Evolutionary conservation across 1,140 invertebrate genomes (phyloP).

Genomic region (Rhopalosiphum maidis): DNA sequence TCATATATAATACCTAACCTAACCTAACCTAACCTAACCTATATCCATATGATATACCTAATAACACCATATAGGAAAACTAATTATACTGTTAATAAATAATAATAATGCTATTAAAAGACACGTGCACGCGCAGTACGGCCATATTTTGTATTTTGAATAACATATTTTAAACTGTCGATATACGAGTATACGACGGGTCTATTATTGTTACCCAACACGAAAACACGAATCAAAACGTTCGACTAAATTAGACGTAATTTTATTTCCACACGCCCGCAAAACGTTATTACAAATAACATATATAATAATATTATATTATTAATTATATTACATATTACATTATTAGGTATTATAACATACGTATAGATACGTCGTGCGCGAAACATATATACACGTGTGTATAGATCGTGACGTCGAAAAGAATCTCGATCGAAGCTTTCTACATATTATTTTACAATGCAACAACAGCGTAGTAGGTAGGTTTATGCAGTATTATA

Average conservation of each 20-base stretch:
- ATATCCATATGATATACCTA: neutral
- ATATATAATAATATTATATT: neutral
- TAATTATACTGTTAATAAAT: neutral
- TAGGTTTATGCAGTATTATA: neutral
- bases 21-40: no score
- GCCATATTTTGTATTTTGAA: neutral
- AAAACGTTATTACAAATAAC: neutral
- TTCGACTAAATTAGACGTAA: neutral
- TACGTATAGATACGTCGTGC: neutral
- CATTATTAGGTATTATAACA: neutral
- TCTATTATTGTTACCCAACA: neutral
- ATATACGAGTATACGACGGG: neutral
- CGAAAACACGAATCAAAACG: neutral
- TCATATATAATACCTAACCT: neutral
- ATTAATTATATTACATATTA: conserved; percentile 11
- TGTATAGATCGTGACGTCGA: neutral
- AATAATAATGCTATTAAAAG: no score
- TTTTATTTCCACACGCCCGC: neutral
- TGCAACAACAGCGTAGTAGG: neutral
- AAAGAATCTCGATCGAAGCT: neutral
- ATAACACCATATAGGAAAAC: neutral
- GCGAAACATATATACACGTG: neutral
- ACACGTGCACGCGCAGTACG: neutral
- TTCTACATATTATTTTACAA: neutral
- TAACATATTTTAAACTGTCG: neutral